A percentile compares a stretch with the other conserved stretches of the same genome.
Evolutionary conservation across 2,888 invertebrate species (phyloP).

Genomic region (Acholoe squamosa): DNA sequence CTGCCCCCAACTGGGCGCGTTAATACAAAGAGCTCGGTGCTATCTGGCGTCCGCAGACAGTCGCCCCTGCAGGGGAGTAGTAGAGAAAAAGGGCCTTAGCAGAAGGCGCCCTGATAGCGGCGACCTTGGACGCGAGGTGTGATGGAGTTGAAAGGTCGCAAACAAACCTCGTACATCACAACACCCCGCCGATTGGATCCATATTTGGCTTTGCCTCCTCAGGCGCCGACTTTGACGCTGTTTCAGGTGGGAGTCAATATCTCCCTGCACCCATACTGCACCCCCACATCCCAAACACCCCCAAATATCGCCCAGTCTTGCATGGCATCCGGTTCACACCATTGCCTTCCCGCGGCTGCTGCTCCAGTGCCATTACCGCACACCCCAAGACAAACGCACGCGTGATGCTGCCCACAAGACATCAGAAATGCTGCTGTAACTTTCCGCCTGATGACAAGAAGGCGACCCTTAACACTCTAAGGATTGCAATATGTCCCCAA

Average conservation of each 20-base stretch:
- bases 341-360: no score
- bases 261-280: no score
- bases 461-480: no score
- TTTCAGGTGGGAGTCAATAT: slow-evolving; percentile 24
- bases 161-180: slow-evolving; percentile 47
- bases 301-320: neutral
- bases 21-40: slow-evolving; percentile 31
- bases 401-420: no score
- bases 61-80: neutral
- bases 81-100: neutral
- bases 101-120: neutral
- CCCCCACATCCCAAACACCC: neutral
- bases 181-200: neutral
- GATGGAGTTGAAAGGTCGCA: slow-evolving; percentile 52
- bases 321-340: neutral
- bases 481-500: no score
- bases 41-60: neutral
- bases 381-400: no score
- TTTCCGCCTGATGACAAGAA: no score
- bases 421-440: no score
- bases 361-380: no score
- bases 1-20: neutral
- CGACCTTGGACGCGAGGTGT: slow-evolving; percentile 38
- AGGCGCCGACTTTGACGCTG: neutral
- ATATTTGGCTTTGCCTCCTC: slow-evolving; percentile 3